Conservation (phyloP, 2,888 invertebrate species). For the Tetranychus piercei region DNA sequence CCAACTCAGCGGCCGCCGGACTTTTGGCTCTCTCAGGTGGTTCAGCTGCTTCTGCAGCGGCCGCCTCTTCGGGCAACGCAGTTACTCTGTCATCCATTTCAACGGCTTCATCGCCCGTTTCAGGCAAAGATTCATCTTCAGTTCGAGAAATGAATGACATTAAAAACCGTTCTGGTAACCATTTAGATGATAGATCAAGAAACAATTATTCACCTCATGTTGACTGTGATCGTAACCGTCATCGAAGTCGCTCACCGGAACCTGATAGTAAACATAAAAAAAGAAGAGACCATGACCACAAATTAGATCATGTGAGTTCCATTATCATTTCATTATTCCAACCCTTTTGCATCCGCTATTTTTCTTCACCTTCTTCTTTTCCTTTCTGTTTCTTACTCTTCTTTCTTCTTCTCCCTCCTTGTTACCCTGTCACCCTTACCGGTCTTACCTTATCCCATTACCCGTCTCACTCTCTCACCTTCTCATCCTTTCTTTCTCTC, state of each 20-base stretch:
- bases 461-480: too few species aligned
- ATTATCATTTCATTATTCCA: not conserved
- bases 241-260: slow-evolving; percentile 51
- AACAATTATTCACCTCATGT: slow-evolving; percentile 64
- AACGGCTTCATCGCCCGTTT: slow-evolving; percentile 3
- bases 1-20: slow-evolving; percentile 11
- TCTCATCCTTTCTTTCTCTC: too few species aligned
- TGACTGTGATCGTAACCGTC: slow-evolving; percentile 39
- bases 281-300: slow-evolving; percentile 10
- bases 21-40: slow-evolving; percentile 16
- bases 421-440: not conserved
- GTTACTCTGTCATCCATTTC: not conserved
- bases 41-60: slow-evolving; percentile 8
- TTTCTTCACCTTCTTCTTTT: not conserved
- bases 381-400: not conserved
- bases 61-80: slow-evolving; percentile 9
- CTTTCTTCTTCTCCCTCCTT: slow-evolving; percentile 1
- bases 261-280: slow-evolving; percentile 39
- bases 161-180: not conserved
- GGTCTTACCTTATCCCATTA: too few species aligned
- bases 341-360: not conserved
- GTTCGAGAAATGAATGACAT: slow-evolving; percentile 33
- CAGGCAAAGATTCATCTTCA: not conserved
- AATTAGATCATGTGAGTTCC: slow-evolving; percentile 2
- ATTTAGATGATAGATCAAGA: slow-evolving; percentile 29